Evolutionary conservation across 2,113 vertebrate species (phyloP), one percentile per base, ranked within the genome.

Genomic region (Sterrhoptilus dennistouni): DNA sequence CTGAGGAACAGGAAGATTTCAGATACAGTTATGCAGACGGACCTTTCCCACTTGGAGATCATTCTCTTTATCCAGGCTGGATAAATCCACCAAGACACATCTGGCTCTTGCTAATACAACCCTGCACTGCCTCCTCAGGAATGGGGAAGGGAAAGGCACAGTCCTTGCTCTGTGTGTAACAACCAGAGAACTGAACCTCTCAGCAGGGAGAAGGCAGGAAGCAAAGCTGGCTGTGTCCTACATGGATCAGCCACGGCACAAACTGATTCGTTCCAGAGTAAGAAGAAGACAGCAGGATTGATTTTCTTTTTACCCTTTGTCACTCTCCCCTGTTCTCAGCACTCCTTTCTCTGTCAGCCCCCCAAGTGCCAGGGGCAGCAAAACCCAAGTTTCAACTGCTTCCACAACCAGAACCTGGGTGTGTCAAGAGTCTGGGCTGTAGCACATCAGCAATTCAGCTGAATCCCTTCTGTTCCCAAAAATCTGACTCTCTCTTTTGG

Each of bases 1-100:
- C 99, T 99, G 97, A 92, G 92, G 81, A 95, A 91, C 50, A 93
- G 91, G 90, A 79, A 97, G 83, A 90, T 93, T 84, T 91, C 89
- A 93, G 63, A 92, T 19, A 71, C 38, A 65, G 93, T 92, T 64
- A 96, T 0, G 63, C 24, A 56, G 83, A 90, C 72, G 11, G 36
- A 27, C 77, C 85, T 63, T 36, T 85, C 70, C 59, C 56, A 82
- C 69, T 61, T 65, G 82, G 45, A 89, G 75, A 84, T 56, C 72
- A 77, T 53, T 64, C 87, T 68, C 23, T 69, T 86, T 90, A 91
- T 64, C 65, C 61, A 75, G 68, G 72, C 38, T 93, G 95, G 93
- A 90, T 47, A 56, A 93, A 82, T 14, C 75, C n/a, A 35, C 74
- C 88, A 71, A 84, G 81, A 35, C 14, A 31, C 2, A 1, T 20